Conservation (phyloP, 2,888 invertebrate species). For the Shargacucullia verbasci region DNA sequence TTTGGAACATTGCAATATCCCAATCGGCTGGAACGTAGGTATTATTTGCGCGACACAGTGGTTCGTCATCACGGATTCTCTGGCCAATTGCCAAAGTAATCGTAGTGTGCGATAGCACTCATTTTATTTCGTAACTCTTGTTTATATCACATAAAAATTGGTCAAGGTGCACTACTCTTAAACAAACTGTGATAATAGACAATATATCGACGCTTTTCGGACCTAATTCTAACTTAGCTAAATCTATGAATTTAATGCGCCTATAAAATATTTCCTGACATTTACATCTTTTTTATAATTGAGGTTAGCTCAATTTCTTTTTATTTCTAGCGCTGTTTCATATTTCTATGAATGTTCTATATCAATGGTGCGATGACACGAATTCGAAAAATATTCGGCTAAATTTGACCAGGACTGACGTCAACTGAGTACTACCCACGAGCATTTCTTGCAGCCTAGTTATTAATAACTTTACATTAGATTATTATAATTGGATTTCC, state of each 20-base stretch:
- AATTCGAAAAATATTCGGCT: slow-evolving; percentile 33
- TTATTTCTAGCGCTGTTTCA: slow-evolving; percentile 17
- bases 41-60: slow-evolving; percentile 73
- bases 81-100: slow-evolving; percentile 75
- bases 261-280: slow-evolving; percentile 28
- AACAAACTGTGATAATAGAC: neutral
- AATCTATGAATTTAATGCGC: slow-evolving; percentile 10
- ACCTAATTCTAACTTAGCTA: slow-evolving; percentile 2
- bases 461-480: slow-evolving; percentile 10
- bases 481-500: slow-evolving; percentile 15
- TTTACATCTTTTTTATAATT: slow-evolving; percentile 32
- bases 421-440: slow-evolving; percentile 58
- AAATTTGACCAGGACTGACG: slow-evolving; percentile 52
- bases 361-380: slow-evolving; percentile 32
- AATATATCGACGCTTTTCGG: slow-evolving; percentile 7
- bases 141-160: slow-evolving; percentile 80
- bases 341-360: slow-evolving; percentile 25
- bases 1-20: slow-evolving; percentile 35
- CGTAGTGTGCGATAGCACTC: slow-evolving; percentile 71
- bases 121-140: slow-evolving; percentile 83
- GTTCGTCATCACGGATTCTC: slow-evolving; percentile 73
- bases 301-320: slow-evolving; percentile 11
- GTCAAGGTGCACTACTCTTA: slow-evolving; percentile 70
- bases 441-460: slow-evolving; percentile 31
- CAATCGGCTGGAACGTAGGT: slow-evolving; percentile 62